Conservation (phyloP, 2,113 vertebrate species). For the Semnopithecus entellus region DNA sequence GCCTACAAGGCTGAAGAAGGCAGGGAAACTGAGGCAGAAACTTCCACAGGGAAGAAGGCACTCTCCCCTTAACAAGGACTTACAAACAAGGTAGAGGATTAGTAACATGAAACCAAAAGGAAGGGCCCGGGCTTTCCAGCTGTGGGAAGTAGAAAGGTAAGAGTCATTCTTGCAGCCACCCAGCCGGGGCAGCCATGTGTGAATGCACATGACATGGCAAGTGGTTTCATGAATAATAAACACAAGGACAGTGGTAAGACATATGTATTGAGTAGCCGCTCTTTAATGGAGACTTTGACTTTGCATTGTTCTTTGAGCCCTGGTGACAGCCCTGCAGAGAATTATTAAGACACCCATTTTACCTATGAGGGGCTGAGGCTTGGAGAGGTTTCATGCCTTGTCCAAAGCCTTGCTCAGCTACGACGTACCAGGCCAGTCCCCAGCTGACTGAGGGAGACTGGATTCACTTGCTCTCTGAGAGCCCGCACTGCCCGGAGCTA, state of each 20-base stretch:
- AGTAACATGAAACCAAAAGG: neutral
- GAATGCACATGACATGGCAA: accelerated
- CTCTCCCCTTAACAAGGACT: accelerated
- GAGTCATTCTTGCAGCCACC: accelerated
- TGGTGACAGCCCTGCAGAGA: neutral
- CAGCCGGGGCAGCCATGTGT: accelerated
- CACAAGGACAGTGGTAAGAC: no score
- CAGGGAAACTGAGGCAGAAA: neutral
- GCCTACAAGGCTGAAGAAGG: neutral
- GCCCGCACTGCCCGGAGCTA: accelerated
- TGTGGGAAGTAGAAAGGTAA: accelerated
- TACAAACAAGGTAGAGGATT: neutral
- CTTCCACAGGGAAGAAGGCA: accelerated
- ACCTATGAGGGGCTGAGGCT: neutral
- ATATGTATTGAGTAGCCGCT: accelerated
- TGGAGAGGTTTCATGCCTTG: neutral
- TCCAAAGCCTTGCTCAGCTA: neutral
- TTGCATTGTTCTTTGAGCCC: neutral
- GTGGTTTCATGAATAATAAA: neutral
- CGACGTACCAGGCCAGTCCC: accelerated
- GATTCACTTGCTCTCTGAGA: neutral
- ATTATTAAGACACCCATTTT: neutral
- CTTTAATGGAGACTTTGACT: neutral
- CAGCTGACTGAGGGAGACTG: neutral
- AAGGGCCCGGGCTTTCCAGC: neutral